phyloP scores from a whole-genome alignment of 2,113 vertebrate genomes.

The Falco punctatus region DNA sequence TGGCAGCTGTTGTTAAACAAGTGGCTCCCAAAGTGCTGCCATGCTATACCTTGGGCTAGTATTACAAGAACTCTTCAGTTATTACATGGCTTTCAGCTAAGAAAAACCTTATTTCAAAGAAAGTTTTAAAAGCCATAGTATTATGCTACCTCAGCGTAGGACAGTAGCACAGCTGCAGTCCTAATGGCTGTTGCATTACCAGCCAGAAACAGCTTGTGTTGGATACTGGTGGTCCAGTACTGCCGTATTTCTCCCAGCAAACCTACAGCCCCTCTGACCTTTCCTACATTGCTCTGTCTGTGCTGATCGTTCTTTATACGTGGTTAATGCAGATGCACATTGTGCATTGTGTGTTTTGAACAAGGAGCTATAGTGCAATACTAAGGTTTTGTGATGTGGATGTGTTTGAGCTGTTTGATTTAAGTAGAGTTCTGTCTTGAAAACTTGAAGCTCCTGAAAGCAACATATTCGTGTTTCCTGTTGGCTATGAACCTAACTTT shows the following conservation, averaged over 20 bases:
- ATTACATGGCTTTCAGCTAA: neutral
- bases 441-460: neutral
- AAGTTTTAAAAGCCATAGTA: neutral
- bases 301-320: neutral
- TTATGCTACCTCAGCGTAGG: neutral
- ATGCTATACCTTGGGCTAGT: neutral
- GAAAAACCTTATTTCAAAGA: neutral
- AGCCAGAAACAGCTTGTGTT: neutral
- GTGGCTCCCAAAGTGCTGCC: neutral
- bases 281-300: neutral
- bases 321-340: neutral
- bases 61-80: neutral
- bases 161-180: neutral
- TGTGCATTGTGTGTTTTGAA: neutral
- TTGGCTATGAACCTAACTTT: neutral
- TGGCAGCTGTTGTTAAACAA: neutral
- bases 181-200: neutral
- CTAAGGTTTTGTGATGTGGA: neutral
- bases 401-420: neutral
- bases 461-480: neutral
- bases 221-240: neutral
- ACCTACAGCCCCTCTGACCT: neutral
- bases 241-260: neutral
- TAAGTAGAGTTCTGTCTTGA: neutral
- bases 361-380: constrained; percentile 30